A percentile compares a stretch with the other conserved stretches of the same genome.
phyloP scores from a whole-genome alignment of 2,888 invertebrate genomes.

The Mythimna lalbum region DNA sequence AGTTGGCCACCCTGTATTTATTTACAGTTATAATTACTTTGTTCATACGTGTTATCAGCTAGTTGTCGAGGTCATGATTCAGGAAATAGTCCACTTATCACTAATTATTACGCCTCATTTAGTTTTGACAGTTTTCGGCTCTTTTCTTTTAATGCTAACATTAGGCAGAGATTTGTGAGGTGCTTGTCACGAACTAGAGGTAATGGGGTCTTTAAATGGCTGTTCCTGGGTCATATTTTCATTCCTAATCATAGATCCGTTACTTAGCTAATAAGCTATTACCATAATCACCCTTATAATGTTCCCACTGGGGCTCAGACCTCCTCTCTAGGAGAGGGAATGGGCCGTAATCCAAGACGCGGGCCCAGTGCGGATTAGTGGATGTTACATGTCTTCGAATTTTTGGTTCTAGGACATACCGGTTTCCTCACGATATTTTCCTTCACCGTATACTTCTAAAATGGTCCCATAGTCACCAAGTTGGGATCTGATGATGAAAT shows the following conservation, averaged over 20 bases:
- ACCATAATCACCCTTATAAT: too few relatives aligned
- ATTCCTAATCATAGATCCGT: conserved; percentile 1
- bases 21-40: conserved; percentile 41
- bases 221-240: conserved; percentile 12
- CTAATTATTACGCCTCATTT: conserved; percentile 65
- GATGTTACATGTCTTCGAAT: too few relatives aligned
- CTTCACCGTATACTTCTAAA: too few relatives aligned
- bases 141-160: conserved; percentile 35
- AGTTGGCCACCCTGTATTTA: conserved; percentile 30
- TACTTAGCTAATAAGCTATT: conserved; percentile 10
- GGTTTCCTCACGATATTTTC: too few relatives aligned
- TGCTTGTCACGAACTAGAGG: conserved; percentile 34
- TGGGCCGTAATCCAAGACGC: too few relatives aligned
- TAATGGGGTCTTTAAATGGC: conserved; percentile 22
- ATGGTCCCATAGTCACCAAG: too few relatives aligned
- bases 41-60: conserved; percentile 62
- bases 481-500: too few relatives aligned
- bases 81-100: conserved; percentile 65
- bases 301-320: too few relatives aligned
- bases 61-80: conserved; percentile 73
- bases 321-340: too few relatives aligned
- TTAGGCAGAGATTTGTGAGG: conserved; percentile 34
- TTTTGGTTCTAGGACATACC: too few relatives aligned
- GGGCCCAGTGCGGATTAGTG: too few relatives aligned
- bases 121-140: conserved; percentile 25